A percentile compares a stretch with the other conserved stretches of the same genome.
Evolutionary conservation across 2,888 invertebrate species (phyloP).

Genomic region (Cactoblastis cactorum): DNA sequence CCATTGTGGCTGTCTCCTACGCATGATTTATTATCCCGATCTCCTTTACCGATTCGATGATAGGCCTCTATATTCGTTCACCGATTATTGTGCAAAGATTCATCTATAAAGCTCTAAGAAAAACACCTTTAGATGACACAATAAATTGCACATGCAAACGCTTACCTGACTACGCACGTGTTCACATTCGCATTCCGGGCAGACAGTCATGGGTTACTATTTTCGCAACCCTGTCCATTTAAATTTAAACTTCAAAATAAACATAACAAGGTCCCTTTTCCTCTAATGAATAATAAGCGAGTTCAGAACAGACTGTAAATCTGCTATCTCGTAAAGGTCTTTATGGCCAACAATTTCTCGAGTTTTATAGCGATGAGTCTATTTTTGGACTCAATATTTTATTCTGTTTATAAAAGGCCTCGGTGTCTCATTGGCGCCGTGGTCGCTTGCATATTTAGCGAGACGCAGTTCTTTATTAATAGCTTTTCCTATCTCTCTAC

Average conservation of each 20-base stretch:
- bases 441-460: constrained; percentile 22
- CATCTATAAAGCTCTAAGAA: constrained; percentile 57
- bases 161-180: constrained; percentile 76
- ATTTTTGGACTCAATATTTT: constrained; percentile 44
- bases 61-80: constrained; percentile 49
- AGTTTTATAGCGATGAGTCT: constrained; percentile 44
- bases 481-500: constrained; percentile 13
- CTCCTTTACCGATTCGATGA: constrained; percentile 59
- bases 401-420: constrained; percentile 32
- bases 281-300: constrained; percentile 25
- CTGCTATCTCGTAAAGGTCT: constrained; percentile 46
- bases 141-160: constrained; percentile 68
- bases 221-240: constrained; percentile 33
- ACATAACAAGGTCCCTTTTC: constrained; percentile 41
- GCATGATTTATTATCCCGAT: constrained; percentile 65
- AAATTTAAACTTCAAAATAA: constrained; percentile 39
- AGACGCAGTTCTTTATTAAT: constrained; percentile 23
- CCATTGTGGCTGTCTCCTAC: constrained; percentile 64
- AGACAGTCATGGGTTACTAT: constrained; percentile 45
- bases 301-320: constrained; percentile 36
- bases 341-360: constrained; percentile 51
- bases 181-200: constrained; percentile 62
- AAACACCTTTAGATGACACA: constrained; percentile 61
- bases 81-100: constrained; percentile 70
- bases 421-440: constrained; percentile 25